phyloP scores from a whole-genome alignment of 1,140 invertebrate species.

The Drosophila ogumai region DNA sequence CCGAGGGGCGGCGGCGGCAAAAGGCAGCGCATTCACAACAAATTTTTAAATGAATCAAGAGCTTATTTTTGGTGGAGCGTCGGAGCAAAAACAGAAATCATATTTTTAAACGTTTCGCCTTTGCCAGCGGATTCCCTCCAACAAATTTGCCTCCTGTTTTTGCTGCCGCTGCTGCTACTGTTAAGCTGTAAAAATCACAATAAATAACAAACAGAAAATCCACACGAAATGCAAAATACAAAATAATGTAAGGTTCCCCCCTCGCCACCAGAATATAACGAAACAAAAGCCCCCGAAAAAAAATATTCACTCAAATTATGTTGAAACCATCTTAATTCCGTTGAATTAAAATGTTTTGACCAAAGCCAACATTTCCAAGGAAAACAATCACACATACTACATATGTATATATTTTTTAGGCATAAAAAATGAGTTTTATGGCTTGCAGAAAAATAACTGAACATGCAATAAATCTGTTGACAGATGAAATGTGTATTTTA shows the following conservation, averaged over 20 bases:
- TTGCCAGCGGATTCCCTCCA: conserved; percentile 64
- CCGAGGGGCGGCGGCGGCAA: not conserved
- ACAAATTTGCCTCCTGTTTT: conserved; percentile 24
- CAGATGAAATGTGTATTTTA: conserved; percentile 6
- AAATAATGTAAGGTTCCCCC: conserved; percentile 4
- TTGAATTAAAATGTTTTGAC: conserved; percentile 28
- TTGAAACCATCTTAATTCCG: conserved; percentile 9
- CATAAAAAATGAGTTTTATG: conserved; percentile 36
- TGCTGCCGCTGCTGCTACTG: conserved; percentile 1
- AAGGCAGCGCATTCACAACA: conserved; percentile 50
- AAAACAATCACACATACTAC: conserved; percentile 11
- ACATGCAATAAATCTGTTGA: conserved; percentile 12
- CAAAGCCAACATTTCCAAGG: conserved; percentile 13
- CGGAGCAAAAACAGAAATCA: conserved; percentile 47
- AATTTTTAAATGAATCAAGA: conserved; percentile 71
- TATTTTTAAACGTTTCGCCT: conserved; percentile 65
- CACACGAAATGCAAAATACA: not conserved
- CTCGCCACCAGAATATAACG: no score
- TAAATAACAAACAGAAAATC: conserved; percentile 13
- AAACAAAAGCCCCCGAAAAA: not conserved
- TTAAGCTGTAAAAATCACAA: conserved; percentile 33
- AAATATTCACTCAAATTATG: conserved; percentile 16
- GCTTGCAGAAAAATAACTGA: conserved; percentile 7
- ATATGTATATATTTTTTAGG: not conserved
- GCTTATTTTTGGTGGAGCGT: conserved; percentile 71